Evolutionary conservation across 2,888 invertebrate genomes (phyloP).

Genomic region (Zygogramma bicolorata): DNA sequence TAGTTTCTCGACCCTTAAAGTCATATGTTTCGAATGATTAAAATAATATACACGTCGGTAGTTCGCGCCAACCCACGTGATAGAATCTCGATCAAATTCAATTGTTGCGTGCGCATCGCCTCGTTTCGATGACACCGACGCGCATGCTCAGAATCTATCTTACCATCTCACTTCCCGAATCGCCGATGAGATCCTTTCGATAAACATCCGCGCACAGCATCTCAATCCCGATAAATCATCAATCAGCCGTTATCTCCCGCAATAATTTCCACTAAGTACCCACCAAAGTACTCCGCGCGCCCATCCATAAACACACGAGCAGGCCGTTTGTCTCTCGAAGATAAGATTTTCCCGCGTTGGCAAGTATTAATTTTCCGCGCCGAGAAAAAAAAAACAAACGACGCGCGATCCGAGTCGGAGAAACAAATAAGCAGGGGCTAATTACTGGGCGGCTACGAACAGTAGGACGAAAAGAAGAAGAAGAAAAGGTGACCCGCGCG

Average conservation of each 20-base stretch:
- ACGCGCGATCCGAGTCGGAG: slow-evolving; percentile 18
- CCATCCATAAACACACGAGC: slow-evolving; percentile 21
- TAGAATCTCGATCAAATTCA: too few relatives aligned
- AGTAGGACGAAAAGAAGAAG: slow-evolving; percentile 22
- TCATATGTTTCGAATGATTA: too few relatives aligned
- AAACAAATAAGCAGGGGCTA: slow-evolving; percentile 21
- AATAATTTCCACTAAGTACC: slow-evolving; percentile 16
- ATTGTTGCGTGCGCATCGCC: too few relatives aligned
- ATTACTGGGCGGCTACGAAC: slow-evolving; percentile 24
- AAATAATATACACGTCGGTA: too few relatives aligned
- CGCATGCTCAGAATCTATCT: too few relatives aligned
- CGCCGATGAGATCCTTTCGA: not conserved
- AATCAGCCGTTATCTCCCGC: slow-evolving; percentile 9
- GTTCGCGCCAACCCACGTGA: too few relatives aligned
- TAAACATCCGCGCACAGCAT: not conserved
- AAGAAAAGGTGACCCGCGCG: slow-evolving; percentile 15
- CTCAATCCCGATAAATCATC: not conserved
- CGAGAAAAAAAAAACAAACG: slow-evolving; percentile 11
- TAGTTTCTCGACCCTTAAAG: too few relatives aligned
- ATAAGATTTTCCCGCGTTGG: slow-evolving; percentile 21
- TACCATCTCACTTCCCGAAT: not conserved
- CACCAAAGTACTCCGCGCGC: slow-evolving; percentile 1
- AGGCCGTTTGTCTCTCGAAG: slow-evolving; percentile 14
- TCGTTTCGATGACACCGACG: too few relatives aligned
- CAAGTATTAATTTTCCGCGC: slow-evolving; percentile 19